phyloP scores from a whole-genome alignment of 2,888 invertebrate species.

The Linyphia triangularis region DNA sequence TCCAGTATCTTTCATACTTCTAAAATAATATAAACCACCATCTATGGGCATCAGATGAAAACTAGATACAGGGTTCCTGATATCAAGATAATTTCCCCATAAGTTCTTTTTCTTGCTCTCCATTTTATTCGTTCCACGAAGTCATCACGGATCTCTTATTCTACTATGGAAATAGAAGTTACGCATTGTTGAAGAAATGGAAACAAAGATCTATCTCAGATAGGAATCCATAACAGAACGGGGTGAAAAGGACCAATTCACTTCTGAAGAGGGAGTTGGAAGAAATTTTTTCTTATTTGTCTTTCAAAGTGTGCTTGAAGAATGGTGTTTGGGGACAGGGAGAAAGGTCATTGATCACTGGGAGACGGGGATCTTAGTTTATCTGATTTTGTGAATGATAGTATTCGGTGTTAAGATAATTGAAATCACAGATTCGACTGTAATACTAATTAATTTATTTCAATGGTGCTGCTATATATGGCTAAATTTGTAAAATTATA shows the following conservation, averaged over 20 bases:
- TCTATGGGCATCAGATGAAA: too few relatives aligned
- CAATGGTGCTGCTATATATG: too few relatives aligned
- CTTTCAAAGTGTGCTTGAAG: not conserved
- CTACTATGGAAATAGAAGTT: not conserved
- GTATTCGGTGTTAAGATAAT: too few relatives aligned
- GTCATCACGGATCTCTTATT: not conserved
- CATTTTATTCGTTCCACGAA: conserved; percentile 10
- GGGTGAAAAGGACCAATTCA: not conserved
- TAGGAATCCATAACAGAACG: conserved; percentile 10
- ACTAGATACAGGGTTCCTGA: conserved; percentile 15
- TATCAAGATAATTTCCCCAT: conserved; percentile 26
- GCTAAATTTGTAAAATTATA: too few relatives aligned
- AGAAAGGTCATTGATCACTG: too few relatives aligned
- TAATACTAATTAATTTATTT: too few relatives aligned
- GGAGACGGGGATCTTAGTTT: too few relatives aligned
- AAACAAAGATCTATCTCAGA: conserved; percentile 5
- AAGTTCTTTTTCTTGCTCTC: conserved; percentile 4
- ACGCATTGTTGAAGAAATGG: conserved; percentile 4
- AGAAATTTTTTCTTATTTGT: not conserved
- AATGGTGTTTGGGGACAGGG: too few relatives aligned
- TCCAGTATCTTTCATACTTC: too few relatives aligned
- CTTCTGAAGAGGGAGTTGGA: not conserved
- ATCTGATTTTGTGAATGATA: too few relatives aligned
- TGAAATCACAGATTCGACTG: too few relatives aligned
- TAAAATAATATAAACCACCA: too few relatives aligned